Conservation (phyloP, 2,113 vertebrate species). For the Silurus glanis region DNA sequence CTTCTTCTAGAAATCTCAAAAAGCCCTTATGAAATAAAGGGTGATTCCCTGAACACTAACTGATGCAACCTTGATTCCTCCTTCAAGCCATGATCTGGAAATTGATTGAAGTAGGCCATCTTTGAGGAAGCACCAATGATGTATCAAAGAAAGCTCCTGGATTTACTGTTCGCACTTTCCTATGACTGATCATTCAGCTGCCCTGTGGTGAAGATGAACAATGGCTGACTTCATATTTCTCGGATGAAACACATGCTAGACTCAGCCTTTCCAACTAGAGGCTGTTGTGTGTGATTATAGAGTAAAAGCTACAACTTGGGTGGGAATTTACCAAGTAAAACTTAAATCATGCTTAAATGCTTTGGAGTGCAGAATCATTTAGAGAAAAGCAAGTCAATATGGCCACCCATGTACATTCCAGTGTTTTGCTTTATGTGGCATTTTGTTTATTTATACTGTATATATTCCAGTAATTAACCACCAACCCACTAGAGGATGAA, state of each 20-base stretch:
- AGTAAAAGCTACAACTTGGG: background rate
- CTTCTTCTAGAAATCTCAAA: too few relatives aligned
- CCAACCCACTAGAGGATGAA: background rate
- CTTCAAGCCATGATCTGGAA: background rate
- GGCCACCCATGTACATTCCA: background rate
- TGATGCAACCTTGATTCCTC: background rate
- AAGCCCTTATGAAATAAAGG: background rate
- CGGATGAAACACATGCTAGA: background rate
- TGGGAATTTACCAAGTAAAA: background rate
- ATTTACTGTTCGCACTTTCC: background rate
- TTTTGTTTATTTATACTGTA: background rate
- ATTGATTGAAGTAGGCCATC: background rate
- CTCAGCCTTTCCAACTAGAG: background rate
- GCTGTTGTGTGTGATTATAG: background rate
- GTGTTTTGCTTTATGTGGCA: too few relatives aligned
- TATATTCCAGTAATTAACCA: background rate
- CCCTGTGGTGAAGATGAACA: background rate
- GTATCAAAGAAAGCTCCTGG: background rate
- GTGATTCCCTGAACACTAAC: background rate
- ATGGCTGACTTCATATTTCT: background rate
- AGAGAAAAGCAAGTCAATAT: background rate
- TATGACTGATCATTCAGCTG: background rate
- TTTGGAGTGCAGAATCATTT: background rate
- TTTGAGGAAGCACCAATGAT: background rate
- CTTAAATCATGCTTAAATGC: background rate